Evolutionary conservation across 2,797 vertebrate species (phyloP), one percentile per base, ranked within the genome.

Genomic region (Acipenser ruthenus): DNA sequence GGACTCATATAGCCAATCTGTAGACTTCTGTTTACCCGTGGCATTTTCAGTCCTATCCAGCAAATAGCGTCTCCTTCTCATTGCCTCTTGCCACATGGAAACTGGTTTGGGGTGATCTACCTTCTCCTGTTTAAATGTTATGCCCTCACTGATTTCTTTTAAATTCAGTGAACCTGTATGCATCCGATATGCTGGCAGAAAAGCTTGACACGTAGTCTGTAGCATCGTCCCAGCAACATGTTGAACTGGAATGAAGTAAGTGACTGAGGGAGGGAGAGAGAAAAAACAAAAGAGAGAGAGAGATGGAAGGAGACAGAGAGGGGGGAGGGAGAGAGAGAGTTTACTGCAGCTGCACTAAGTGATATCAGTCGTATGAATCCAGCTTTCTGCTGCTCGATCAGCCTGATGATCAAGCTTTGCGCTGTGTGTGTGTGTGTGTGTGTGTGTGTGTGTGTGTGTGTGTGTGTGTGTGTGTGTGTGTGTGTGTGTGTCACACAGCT

Each of bases 1-100:
- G 68, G 91, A 96, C 90, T 96, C 94, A 50, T 97, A 98, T 8
- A 96, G 91, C 94, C 95, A 96, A 90, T 94, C 94, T 71, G 89
- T 89, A 75, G 91, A 87, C 81, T 85, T 89, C 80, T 84, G 80
- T 1, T 60, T 78, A 61, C 79, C 80, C 15, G 71, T 77, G 50
- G 71, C 86, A 49, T 85, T 90, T 77, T 90, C 91, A 69, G 75
- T 87, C 79, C 93, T 88, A 82, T 95, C 93, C 83, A 94, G 90
- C 87, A 95, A 85, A 85, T 94, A 95, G 75, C 91, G 91, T 78
- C 92, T 89, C 73, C 89, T 88, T 84, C 92, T 90, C 85, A 92
- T 90, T 77, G 92, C 90, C 70, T 89, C 87, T 71, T 80, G 91
- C 92, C 91, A 93, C 91, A 91, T 91, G 82, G 88, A 83, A 80